A percentile compares a stretch with the other conserved stretches of the same genome.
Evolutionary conservation across 2,113 vertebrate species (phyloP).

Genomic region (Burhinus bistriatus): DNA sequence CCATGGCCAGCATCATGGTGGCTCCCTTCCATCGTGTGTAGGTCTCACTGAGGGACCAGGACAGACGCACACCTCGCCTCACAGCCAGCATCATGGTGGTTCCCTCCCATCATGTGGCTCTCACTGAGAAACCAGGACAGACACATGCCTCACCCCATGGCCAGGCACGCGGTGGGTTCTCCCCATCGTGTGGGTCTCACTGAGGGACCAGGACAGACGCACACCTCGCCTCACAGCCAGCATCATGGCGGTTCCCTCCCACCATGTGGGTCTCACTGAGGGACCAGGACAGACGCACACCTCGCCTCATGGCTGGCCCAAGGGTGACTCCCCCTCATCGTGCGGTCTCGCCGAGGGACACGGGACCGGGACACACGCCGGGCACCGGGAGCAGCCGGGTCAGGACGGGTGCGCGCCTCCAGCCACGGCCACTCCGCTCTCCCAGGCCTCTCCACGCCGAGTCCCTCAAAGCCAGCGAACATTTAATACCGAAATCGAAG

Average conservation of each 20-base stretch:
- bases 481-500: rapidly evolving
- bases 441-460: neutral
- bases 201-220: neutral
- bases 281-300: rapidly evolving
- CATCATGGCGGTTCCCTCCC: too few relatives aligned
- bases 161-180: too few relatives aligned
- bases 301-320: too few relatives aligned
- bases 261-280: rapidly evolving
- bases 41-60: neutral
- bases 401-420: too few relatives aligned
- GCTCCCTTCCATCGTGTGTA: too few relatives aligned
- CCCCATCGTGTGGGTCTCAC: rapidly evolving
- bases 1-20: too few relatives aligned
- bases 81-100: too few relatives aligned
- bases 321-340: too few relatives aligned
- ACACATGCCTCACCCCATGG: rapidly evolving
- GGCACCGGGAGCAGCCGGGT: neutral
- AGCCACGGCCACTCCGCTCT: neutral
- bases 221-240: neutral
- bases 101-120: too few relatives aligned
- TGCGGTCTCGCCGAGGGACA: too few relatives aligned
- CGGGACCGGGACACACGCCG: neutral
- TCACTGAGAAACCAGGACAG: neutral
- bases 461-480: rapidly evolving
- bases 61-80: rapidly evolving